Base-by-base conservation (phyloP, 2,888 invertebrate genomes). In the Pomacea canaliculata region DNA sequence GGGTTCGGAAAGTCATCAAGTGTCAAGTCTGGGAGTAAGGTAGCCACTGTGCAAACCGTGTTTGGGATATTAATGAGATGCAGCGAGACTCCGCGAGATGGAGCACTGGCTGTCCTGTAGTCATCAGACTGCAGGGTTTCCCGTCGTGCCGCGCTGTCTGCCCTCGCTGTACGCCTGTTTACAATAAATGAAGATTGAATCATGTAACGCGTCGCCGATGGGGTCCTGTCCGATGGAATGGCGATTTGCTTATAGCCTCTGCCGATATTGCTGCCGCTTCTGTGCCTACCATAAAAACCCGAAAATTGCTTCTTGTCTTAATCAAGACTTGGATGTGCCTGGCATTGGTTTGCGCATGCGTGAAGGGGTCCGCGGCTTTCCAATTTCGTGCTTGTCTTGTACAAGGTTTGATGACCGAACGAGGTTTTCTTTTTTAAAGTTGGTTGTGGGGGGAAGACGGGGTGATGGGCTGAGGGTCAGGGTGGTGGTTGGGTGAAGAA, bases 231-330 rank as follows among this genome's bases (percentile, higher is more conserved):
- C 63, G 16, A n/a, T n/a, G 60, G 16, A n/a, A 27, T 63, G 63
- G 63, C 63, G 63, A 63, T 63, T 63, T 27, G 63, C 63, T 63
- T 63, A 63, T 10, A 56, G 51, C 51, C 51, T 56, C 16, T 19
- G 27, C 68, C 37, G 68, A 68, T 46, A 46, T 46, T 68, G 68
- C 18, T 19, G 68, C 68, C 13, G 68, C 51, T 56, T 16, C 16
- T 16, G 51, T 56, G 27, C 48, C 68, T 68, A 68, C 51, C 68
- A 68, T 68, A 68, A 68, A 68, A 68, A 68, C 68, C 37, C 19
- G 68, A 68, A 68, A 68, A 68, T 68, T 68, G 68, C 68, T 68
- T 68, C 68, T 68, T 68, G 68, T 46, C 68, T 68, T 68, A 68
- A 68, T 68, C 68, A 68, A 68, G 23, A 23, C 68, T 68, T 23